phyloP scores from a whole-genome alignment of 2,113 vertebrate species.

The Hydrolagus affinis region DNA sequence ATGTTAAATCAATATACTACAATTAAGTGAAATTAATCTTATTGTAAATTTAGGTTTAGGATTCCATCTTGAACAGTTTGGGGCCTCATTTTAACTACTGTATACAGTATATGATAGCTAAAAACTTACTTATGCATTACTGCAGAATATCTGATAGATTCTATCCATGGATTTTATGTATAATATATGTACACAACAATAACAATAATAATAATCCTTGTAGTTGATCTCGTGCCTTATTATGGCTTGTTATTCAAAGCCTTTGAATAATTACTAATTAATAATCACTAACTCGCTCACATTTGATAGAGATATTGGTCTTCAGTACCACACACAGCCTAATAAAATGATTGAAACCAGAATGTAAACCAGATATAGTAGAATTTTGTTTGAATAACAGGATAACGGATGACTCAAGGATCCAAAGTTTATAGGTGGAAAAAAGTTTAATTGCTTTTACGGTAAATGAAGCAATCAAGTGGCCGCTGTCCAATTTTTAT shows the following conservation, averaged over 20 bases:
- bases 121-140: background rate
- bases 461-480: constrained; percentile 11
- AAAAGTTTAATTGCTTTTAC: constrained; percentile 4
- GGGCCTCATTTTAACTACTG: background rate
- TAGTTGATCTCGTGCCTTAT: no score
- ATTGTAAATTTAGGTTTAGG: background rate
- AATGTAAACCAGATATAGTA: background rate
- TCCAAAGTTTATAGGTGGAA: constrained; percentile 14
- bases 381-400: background rate
- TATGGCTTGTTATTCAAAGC: no score
- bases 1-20: no score
- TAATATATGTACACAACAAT: no score
- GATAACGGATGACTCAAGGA: background rate
- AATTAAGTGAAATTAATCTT: no score
- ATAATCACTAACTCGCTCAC: no score
- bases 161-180: background rate
- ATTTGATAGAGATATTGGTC: background rate
- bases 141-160: background rate
- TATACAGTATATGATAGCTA: no score
- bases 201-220: no score
- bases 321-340: background rate
- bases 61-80: background rate
- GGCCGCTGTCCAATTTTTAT: background rate
- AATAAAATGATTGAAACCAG: background rate
- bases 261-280: no score